Evolutionary conservation across 2,113 vertebrate genomes (phyloP).

Genomic region (Eubucco bourcierii): DNA sequence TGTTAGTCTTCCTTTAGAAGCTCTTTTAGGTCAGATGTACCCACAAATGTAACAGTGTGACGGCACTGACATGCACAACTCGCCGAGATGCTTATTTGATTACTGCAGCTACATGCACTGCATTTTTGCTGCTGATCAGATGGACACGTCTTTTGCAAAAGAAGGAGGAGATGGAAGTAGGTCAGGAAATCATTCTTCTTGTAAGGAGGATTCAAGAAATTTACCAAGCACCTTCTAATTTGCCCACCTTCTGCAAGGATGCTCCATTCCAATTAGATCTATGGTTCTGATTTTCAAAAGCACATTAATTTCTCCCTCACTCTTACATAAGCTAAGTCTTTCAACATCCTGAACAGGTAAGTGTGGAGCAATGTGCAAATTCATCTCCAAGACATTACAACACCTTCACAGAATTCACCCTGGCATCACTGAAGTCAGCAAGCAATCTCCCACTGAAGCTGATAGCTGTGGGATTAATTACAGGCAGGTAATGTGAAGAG

Average conservation of each 20-base stretch:
- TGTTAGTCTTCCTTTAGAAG: neutral
- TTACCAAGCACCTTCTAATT: neutral
- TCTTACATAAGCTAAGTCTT: neutral
- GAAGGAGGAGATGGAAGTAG: no score
- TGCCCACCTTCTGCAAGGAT: neutral
- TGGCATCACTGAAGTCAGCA: neutral
- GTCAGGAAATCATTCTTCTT: neutral
- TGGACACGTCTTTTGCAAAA: neutral
- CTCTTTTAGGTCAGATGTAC: neutral
- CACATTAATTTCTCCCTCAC: neutral
- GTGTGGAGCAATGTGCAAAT: neutral
- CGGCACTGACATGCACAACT: neutral
- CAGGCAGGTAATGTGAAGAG: neutral
- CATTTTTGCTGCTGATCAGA: no score
- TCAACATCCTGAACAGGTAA: neutral
- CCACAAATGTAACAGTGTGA: rapidly evolving
- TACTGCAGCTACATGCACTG: rapidly evolving
- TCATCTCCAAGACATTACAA: neutral
- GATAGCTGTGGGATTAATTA: no score
- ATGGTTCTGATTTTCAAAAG: neutral
- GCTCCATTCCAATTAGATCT: neutral
- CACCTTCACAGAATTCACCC: neutral
- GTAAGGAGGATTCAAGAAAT: neutral
- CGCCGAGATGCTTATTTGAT: no score
- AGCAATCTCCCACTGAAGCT: neutral